Conservation (phyloP, 2,797 vertebrate genomes). For the Hippocampus kuda region DNA sequence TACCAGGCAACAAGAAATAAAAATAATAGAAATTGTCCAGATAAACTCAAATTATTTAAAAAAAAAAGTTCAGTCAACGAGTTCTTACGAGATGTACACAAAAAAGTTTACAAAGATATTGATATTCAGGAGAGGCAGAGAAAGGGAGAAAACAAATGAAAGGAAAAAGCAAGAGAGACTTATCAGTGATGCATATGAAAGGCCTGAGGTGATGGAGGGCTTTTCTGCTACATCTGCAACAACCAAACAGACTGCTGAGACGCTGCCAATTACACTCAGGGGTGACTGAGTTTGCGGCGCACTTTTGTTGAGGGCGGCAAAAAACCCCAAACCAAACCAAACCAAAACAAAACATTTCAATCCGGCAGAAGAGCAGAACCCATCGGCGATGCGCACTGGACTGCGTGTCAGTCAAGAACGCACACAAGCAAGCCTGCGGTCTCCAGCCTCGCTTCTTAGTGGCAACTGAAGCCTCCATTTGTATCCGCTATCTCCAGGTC, state of each 20-base stretch:
- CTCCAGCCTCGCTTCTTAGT: conserved; percentile 32
- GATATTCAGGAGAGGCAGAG: conserved; percentile 19
- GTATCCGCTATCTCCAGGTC: conserved; percentile 62
- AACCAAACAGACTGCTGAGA: conserved; percentile 38
- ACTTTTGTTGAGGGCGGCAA: conserved; percentile 9
- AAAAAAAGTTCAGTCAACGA: not conserved
- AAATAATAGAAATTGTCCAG: not conserved
- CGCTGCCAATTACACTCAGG: conserved; percentile 47
- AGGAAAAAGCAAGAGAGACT: conserved; percentile 17
- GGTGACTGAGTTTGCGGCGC: conserved; percentile 36
- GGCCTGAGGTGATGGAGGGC: conserved; percentile 50
- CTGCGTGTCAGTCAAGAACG: conserved; percentile 30
- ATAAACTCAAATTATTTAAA: not conserved
- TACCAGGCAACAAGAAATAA: too few relatives aligned
- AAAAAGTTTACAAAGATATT: conserved; percentile 19
- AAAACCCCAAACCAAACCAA: conserved; percentile 9
- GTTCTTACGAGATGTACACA: not conserved
- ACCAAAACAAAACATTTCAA: conserved; percentile 3
- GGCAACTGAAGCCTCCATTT: conserved; percentile 40
- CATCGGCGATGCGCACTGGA: conserved; percentile 19
- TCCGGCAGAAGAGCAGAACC: conserved; percentile 16
- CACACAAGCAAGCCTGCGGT: conserved; percentile 39
- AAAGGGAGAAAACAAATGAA: conserved; percentile 11
- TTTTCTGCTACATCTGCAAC: conserved; percentile 55
- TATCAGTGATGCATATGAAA: conserved; percentile 40